phyloP scores from a whole-genome alignment of 1,140 invertebrate genomes.

The Drosophila oshimai region DNA sequence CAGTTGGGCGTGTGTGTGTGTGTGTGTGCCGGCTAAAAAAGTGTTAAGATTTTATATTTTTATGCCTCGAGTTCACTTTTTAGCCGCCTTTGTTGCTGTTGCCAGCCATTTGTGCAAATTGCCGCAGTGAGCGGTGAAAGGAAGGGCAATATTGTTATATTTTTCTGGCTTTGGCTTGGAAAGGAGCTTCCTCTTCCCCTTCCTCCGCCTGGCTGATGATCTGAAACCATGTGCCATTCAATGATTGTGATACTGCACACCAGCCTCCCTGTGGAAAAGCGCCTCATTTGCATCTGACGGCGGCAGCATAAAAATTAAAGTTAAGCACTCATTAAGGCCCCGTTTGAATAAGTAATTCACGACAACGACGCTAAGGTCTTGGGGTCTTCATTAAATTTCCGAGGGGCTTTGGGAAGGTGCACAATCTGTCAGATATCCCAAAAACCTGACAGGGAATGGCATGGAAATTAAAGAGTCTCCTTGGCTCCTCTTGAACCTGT shows the following conservation, averaged over 20 bases:
- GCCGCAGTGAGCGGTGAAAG: conserved; percentile 42
- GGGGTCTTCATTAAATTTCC: conserved; percentile 45
- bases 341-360: conserved; percentile 68
- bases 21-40: conserved; percentile 36
- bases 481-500: conserved; percentile 5
- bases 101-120: conserved; percentile 76
- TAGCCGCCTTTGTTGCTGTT: conserved; percentile 51
- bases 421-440: conserved; percentile 12
- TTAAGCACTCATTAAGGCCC: conserved; percentile 73
- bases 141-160: conserved; percentile 27
- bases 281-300: conserved; percentile 5
- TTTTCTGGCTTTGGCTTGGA: neutral
- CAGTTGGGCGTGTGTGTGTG: neutral
- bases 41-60: conserved; percentile 78
- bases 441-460: neutral
- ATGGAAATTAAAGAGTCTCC: neutral
- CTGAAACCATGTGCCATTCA: conserved; percentile 6
- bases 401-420: conserved; percentile 29
- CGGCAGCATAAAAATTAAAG: conserved; percentile 63
- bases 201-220: conserved; percentile 1
- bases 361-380: neutral
- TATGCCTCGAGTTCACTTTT: conserved; percentile 48
- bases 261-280: neutral
- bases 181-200: neutral
- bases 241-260: conserved; percentile 34